Percentiles rank a stretch among this genome's conserved stretches.
phyloP scores from a whole-genome alignment of 2,797 vertebrate species.

The Pitangus sulphuratus region DNA sequence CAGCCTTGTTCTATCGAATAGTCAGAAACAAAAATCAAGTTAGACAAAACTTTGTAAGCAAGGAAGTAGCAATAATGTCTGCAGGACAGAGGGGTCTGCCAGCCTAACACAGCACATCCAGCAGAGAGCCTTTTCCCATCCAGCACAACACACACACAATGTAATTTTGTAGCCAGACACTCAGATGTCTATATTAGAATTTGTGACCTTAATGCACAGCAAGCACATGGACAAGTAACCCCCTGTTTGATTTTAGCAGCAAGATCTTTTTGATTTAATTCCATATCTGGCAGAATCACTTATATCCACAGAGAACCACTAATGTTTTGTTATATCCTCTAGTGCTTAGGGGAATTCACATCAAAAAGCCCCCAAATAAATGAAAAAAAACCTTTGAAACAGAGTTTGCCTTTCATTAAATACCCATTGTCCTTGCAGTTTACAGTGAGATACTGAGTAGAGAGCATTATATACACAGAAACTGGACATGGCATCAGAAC shows the following conservation, averaged over 20 bases:
- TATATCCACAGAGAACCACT: background rate
- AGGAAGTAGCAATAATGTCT: background rate
- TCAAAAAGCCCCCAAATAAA: background rate
- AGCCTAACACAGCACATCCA: background rate
- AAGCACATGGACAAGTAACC: background rate
- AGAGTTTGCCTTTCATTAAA: background rate
- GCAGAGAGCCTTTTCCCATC: background rate
- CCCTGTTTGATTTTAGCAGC: background rate
- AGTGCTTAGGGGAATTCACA: background rate
- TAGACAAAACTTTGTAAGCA: background rate
- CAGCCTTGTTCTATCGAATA: background rate
- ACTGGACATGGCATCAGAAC: background rate
- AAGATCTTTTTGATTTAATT: constrained; percentile 18
- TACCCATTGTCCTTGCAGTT: background rate
- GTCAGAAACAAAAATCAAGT: background rate
- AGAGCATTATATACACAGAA: background rate
- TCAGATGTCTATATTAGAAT: background rate
- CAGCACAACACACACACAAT: background rate
- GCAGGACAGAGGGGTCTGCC: background rate
- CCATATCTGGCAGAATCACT: background rate
- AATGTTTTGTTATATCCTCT: constrained; percentile 17
- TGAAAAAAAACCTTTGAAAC: background rate
- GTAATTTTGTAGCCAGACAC: background rate
- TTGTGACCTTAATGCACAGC: background rate
- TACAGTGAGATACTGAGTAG: background rate